phyloP scores from a whole-genome alignment of 2,888 invertebrate genomes.

The Nudaria mundana region DNA sequence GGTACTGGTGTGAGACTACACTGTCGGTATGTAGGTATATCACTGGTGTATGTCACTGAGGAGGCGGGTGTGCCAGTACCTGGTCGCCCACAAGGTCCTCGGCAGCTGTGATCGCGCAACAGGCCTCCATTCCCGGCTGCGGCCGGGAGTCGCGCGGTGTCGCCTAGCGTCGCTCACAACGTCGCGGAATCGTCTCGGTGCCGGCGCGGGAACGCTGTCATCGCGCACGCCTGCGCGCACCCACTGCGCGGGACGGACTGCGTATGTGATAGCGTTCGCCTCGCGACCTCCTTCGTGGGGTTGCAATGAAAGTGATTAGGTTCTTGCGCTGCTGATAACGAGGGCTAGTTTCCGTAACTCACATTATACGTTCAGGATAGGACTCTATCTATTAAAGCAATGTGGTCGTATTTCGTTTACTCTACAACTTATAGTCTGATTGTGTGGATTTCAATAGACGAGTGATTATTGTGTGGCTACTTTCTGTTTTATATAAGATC shows the following conservation, averaged over 20 bases:
- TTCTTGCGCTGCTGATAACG: constrained; percentile 73
- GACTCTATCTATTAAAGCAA: constrained; percentile 10
- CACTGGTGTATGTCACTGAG: constrained; percentile 26
- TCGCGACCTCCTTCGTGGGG: constrained; percentile 67
- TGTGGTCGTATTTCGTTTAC: neutral
- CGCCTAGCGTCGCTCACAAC: constrained; percentile 39
- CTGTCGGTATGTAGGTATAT: constrained; percentile 26
- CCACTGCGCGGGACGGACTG: constrained; percentile 56
- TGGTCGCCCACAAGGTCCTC: constrained; percentile 78
- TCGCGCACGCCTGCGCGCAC: constrained; percentile 56
- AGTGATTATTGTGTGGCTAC: neutral
- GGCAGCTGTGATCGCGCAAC: constrained; percentile 70
- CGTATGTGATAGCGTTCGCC: constrained; percentile 55
- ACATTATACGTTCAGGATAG: constrained; percentile 32
- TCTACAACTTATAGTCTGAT: neutral
- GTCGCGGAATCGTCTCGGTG: constrained; percentile 35
- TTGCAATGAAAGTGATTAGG: constrained; percentile 77
- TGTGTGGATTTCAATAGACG: neutral
- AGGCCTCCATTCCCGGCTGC: constrained; percentile 76
- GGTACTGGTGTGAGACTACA: constrained; percentile 11
- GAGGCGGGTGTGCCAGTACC: constrained; percentile 46
- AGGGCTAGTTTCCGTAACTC: constrained; percentile 52
- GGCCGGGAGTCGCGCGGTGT: constrained; percentile 49
- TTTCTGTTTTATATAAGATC: constrained; percentile 1
- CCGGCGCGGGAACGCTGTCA: constrained; percentile 36